A percentile compares a stretch with the other conserved stretches of the same genome.
These are phyloP conservation scores for Cyphomyrus discorhynchus DNA, from an alignment of 2,113 vertebrate genomes.

Conservation along the genomic window DNA sequence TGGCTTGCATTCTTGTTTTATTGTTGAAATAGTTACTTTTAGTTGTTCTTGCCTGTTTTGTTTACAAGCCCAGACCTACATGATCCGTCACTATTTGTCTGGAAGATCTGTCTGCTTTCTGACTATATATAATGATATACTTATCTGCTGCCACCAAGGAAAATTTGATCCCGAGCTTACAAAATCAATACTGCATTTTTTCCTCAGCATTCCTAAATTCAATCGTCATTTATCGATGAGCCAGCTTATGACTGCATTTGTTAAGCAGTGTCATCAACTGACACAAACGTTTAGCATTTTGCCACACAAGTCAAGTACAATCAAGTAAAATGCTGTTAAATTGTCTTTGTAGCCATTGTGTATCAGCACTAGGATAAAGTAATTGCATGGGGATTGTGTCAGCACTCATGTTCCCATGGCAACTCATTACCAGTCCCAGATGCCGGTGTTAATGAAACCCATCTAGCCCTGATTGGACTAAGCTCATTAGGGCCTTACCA, in stretches of 20 bases:
- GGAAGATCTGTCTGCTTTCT: not conserved
- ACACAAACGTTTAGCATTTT: not conserved
- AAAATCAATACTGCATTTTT: not conserved
- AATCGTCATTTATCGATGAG: not conserved
- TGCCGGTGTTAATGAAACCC: not conserved
- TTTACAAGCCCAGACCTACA: not conserved
- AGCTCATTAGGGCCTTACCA: not conserved
- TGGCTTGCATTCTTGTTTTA: not conserved
- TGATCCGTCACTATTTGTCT: not conserved
- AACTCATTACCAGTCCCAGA: not conserved
- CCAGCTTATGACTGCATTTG: not conserved
- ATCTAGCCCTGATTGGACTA: conserved; percentile 2
- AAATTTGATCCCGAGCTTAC: not conserved
- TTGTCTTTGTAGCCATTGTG: not conserved
- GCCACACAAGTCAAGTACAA: not conserved
- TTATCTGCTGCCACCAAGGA: not conserved
- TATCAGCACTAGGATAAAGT: not conserved
- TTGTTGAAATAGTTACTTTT: not conserved
- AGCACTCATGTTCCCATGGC: not conserved
- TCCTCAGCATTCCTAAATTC: not conserved
- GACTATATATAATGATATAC: not conserved
- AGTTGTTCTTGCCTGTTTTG: not conserved
- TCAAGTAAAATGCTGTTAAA: not conserved
- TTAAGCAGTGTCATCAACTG: not conserved
- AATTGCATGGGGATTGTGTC: not conserved